A percentile compares a stretch with the other conserved stretches of the same genome.
phyloP scores from a whole-genome alignment of 2,888 invertebrate genomes.

The Empis stercorea region DNA sequence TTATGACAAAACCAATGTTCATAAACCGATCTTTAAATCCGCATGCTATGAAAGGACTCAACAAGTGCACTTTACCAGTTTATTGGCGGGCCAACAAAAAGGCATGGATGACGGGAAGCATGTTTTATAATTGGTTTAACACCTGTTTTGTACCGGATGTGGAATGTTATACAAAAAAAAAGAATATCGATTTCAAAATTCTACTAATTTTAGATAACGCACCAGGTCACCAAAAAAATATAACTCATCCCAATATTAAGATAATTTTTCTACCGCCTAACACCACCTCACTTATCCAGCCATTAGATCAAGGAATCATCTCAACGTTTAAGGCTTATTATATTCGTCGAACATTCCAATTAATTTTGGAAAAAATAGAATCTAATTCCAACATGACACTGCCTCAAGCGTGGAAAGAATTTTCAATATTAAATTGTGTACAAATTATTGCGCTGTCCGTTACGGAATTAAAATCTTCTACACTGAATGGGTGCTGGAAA shows the following conservation, averaged over 20 bases:
- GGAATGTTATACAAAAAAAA: neutral
- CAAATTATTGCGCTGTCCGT: neutral
- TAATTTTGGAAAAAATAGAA: neutral
- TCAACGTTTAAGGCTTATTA: neutral
- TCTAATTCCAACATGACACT: neutral
- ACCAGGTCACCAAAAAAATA: neutral
- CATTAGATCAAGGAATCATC: neutral
- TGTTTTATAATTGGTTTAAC: slow-evolving; percentile 9
- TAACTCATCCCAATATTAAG: neutral
- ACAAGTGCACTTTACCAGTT: slow-evolving; percentile 19
- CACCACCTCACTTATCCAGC: neutral
- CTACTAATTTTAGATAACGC: neutral
- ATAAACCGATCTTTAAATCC: slow-evolving; percentile 22
- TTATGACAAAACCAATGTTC: slow-evolving; percentile 22
- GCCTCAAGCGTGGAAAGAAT: neutral
- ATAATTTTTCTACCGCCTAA: neutral
- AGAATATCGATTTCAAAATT: neutral
- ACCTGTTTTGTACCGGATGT: neutral
- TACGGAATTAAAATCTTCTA: slow-evolving; percentile 1
- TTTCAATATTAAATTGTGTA: slow-evolving; percentile 2
- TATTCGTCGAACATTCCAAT: neutral
- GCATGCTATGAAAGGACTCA: slow-evolving; percentile 16
- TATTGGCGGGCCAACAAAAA: slow-evolving; percentile 19
- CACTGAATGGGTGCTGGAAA: slow-evolving; percentile 2
- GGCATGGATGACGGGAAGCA: slow-evolving; percentile 16